Percentiles rank a stretch among this genome's conserved stretches.
These are phyloP conservation scores for Branchellion lobata DNA, from an alignment of 2,888 invertebrate genomes.

Conservation along the genomic window DNA sequence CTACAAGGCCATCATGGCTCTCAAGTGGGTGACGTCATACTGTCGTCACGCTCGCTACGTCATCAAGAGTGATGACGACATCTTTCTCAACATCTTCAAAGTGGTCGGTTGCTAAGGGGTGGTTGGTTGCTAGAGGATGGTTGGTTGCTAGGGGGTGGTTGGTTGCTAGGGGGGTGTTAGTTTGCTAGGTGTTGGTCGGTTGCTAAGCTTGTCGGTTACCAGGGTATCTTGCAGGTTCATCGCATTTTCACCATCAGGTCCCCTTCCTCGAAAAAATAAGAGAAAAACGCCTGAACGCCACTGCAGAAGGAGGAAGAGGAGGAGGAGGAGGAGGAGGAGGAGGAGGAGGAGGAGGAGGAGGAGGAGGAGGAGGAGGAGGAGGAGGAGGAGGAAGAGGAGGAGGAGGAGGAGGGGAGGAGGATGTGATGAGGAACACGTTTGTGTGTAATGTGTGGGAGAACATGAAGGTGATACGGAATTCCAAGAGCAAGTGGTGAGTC, in stretches of 20 bases:
- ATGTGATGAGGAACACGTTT: conserved; percentile 48
- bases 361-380: too few relatives aligned
- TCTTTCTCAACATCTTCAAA: conserved; percentile 64
- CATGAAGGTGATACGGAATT: conserved; percentile 61
- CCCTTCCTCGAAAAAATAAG: conserved; percentile 24
- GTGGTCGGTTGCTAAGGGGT: conserved; percentile 46
- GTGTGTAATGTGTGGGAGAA: conserved; percentile 60
- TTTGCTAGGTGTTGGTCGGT: too few relatives aligned
- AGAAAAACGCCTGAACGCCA: neutral
- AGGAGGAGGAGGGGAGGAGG: neutral
- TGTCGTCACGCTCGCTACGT: conserved; percentile 59
- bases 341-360: too few relatives aligned
- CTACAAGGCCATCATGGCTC: conserved; percentile 63
- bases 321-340: too few relatives aligned
- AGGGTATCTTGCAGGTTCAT: too few relatives aligned
- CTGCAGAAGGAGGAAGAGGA: neutral
- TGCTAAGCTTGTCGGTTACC: too few relatives aligned
- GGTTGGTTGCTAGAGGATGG: too few relatives aligned
- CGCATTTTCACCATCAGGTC: conserved; percentile 10
- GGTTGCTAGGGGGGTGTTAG: too few relatives aligned
- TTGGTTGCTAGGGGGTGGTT: too few relatives aligned
- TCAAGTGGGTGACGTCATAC: conserved; percentile 61
- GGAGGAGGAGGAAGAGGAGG: neutral
- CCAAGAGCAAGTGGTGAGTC: conserved; percentile 61
- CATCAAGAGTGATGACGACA: conserved; percentile 64